Percentiles rank a stretch among this genome's conserved stretches.
Evolutionary conservation across 2,113 vertebrate species (phyloP).

Genomic region (Neopipo cinnamomea): DNA sequence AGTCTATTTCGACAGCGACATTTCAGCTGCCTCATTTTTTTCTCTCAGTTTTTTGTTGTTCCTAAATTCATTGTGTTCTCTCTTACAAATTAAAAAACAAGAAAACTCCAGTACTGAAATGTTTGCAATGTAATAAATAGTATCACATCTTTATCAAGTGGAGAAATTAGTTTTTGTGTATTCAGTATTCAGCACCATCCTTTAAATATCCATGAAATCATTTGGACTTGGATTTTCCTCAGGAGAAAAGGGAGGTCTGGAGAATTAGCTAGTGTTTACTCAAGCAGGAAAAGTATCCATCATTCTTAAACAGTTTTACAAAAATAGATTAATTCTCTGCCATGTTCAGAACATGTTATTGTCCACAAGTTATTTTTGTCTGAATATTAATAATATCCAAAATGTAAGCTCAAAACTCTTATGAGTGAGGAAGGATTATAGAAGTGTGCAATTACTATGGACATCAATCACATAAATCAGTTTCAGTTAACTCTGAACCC

Average conservation of each 20-base stretch:
- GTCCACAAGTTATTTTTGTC: conserved; percentile 45
- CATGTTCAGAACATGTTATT: not conserved
- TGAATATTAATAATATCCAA: not conserved
- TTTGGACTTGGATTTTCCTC: conserved; percentile 1
- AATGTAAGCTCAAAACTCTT: conserved; percentile 8
- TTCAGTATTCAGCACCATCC: not conserved
- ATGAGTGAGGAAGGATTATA: conserved; percentile 6
- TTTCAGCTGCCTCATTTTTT: not conserved
- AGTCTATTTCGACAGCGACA: not conserved
- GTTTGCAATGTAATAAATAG: not conserved
- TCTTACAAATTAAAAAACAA: not conserved
- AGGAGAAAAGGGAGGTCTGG: not conserved
- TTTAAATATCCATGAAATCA: conserved; percentile 22
- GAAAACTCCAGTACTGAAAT: not conserved
- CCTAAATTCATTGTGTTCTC: not conserved
- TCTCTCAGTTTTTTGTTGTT: not conserved
- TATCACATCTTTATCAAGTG: not conserved
- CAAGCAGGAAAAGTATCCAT: not conserved
- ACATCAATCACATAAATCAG: not conserved
- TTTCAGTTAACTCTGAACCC: not conserved
- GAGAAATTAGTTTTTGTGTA: not conserved
- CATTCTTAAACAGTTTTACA: conserved; percentile 22
- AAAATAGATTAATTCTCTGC: conserved; percentile 18
- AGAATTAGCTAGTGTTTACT: conserved; percentile 14
- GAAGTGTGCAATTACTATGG: conserved; percentile 22